phyloP scores from a whole-genome alignment of 1,140 invertebrate species.

The Zaprionus camerounensis region DNA sequence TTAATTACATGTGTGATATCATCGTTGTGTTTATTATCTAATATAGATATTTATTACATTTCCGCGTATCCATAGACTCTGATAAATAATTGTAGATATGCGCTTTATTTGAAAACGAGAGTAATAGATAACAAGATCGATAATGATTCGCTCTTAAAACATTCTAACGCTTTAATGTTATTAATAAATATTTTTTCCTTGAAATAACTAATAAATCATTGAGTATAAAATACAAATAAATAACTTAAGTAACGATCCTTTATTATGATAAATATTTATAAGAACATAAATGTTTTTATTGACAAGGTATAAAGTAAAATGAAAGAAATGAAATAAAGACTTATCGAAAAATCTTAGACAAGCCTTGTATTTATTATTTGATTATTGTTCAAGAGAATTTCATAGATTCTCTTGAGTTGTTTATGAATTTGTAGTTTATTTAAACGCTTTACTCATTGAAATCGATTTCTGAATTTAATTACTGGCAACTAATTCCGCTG shows the following conservation, averaged over 20 bases:
- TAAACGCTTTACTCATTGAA: not conserved
- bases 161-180: not conserved
- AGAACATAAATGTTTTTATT: not conserved
- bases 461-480: not conserved
- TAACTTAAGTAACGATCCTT: not conserved
- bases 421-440: not conserved
- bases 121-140: not conserved
- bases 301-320: not conserved
- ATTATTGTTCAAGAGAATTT: too few relatives aligned
- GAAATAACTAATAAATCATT: not conserved
- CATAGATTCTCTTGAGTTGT: too few relatives aligned
- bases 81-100: not conserved
- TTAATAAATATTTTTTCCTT: not conserved
- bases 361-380: too few relatives aligned
- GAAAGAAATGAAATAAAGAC: too few relatives aligned
- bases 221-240: not conserved
- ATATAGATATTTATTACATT: conserved; percentile 5
- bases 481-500: not conserved
- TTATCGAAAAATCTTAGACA: too few relatives aligned
- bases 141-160: not conserved
- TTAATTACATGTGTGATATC: not conserved
- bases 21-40: not conserved
- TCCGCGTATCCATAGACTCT: not conserved
- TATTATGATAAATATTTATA: not conserved
- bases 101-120: not conserved